phyloP scores from a whole-genome alignment of 2,888 invertebrate genomes.

The Perithous albicinctus region DNA sequence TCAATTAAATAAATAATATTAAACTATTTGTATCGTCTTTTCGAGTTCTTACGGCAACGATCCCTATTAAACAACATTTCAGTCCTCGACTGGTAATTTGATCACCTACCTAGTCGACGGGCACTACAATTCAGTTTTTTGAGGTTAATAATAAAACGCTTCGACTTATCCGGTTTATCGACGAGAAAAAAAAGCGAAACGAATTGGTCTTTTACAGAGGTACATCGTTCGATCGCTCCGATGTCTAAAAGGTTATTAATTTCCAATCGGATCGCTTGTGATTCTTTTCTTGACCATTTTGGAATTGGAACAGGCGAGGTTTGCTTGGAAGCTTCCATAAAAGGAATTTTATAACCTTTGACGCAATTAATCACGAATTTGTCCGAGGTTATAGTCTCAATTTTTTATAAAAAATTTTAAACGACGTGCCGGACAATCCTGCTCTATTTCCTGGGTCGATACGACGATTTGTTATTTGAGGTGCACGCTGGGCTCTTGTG shows the following conservation, averaged over 20 bases:
- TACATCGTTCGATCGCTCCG: slow-evolving; percentile 30
- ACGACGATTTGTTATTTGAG: slow-evolving; percentile 8
- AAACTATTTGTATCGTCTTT: no score
- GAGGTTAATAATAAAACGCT: slow-evolving; percentile 66
- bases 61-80: no score
- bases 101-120: no score
- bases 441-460: slow-evolving; percentile 25
- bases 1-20: no score
- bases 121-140: no score
- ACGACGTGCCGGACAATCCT: slow-evolving; percentile 25
- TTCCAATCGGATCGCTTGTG: not conserved
- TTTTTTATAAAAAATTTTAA: slow-evolving; percentile 12
- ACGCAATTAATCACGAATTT: slow-evolving; percentile 30
- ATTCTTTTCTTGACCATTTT: slow-evolving; percentile 14
- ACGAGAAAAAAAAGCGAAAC: slow-evolving; percentile 8
- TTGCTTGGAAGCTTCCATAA: not conserved
- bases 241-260: slow-evolving; percentile 18
- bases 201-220: slow-evolving; percentile 18
- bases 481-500: not conserved
- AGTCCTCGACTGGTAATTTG: no score
- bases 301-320: not conserved
- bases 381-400: slow-evolving; percentile 38
- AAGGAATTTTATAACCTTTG: slow-evolving; percentile 35
- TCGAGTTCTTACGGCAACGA: no score
- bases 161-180: slow-evolving; percentile 1